Evolutionary conservation across 2,888 invertebrate species (phyloP).

Genomic region (Gnatocerus cornutus): DNA sequence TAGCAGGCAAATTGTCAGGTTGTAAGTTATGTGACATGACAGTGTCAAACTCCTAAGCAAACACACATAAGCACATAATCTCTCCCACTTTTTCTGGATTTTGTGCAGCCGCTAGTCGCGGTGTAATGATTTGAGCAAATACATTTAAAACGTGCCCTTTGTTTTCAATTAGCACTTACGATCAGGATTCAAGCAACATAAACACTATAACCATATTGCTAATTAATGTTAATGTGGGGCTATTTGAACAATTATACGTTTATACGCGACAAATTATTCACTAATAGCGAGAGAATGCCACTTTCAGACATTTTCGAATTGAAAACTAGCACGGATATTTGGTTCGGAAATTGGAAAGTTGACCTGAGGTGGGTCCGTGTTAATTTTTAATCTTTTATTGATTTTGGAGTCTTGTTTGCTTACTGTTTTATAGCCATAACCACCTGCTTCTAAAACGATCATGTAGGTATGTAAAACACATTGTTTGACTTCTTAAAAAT

Average conservation of each 20-base stretch:
- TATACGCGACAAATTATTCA: conserved; percentile 49
- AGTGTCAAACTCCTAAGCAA: conserved; percentile 60
- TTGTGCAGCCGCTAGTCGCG: conserved; percentile 49
- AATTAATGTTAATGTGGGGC: conserved; percentile 52
- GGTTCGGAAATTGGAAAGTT: conserved; percentile 19
- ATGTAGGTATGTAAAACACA: conserved; percentile 53
- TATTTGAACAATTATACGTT: conserved; percentile 49
- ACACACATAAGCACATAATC: conserved; percentile 52
- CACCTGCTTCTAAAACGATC: conserved; percentile 54
- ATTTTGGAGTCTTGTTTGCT: conserved; percentile 44
- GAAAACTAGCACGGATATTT: neutral
- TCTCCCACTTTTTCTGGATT: conserved; percentile 51
- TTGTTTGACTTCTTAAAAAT: conserved; percentile 53
- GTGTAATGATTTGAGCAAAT: conserved; percentile 53
- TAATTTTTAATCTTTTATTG: conserved; percentile 18
- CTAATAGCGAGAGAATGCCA: conserved; percentile 27
- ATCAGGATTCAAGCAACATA: conserved; percentile 53
- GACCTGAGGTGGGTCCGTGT: neutral
- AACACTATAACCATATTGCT: conserved; percentile 53
- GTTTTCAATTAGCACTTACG: conserved; percentile 58
- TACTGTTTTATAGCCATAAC: conserved; percentile 51
- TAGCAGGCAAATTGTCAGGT: conserved; percentile 48
- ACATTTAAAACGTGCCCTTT: conserved; percentile 60
- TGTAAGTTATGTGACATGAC: conserved; percentile 55
- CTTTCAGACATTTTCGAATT: conserved; percentile 1